These are phyloP conservation scores for Sebastes melanostomus DNA, from an alignment of 2,797 vertebrate species.

Conservation along the genomic window DNA sequence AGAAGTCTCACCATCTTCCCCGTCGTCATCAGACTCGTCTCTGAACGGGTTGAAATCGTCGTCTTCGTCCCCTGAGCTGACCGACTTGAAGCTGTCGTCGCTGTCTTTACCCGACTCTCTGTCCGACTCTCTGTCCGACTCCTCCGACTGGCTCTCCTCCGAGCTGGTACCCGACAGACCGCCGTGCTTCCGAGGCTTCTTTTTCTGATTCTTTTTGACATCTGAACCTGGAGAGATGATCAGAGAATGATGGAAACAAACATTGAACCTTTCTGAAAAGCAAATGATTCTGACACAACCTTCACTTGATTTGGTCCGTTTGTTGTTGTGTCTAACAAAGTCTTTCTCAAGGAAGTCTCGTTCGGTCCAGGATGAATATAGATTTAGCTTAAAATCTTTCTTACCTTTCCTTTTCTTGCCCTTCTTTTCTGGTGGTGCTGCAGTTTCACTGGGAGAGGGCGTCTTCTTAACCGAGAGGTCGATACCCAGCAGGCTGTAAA, in stretches of 20 bases:
- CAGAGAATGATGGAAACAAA: neutral
- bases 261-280: neutral
- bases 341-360: no score
- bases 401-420: constrained; percentile 96
- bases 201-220: constrained; percentile 88
- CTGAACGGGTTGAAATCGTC: constrained; percentile 98
- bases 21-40: constrained; percentile 95
- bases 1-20: constrained; percentile 90
- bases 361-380: no score
- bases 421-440: constrained; percentile 85
- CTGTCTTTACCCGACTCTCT: constrained; percentile 79
- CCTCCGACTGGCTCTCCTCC: constrained; percentile 90
- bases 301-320: no score
- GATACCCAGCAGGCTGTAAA: constrained; percentile 95
- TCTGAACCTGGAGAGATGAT: constrained; percentile 83
- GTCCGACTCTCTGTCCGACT: constrained; percentile 58
- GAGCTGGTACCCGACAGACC: constrained; percentile 94
- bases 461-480: constrained; percentile 92
- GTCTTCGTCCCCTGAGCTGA: constrained; percentile 91
- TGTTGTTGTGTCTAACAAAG: no score
- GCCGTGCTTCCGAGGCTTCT: constrained; percentile 89
- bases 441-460: constrained; percentile 86
- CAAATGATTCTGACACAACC: no score
- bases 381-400: neutral
- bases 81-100: constrained; percentile 93